Percentiles rank a stretch among this genome's conserved stretches.
These are phyloP conservation scores for Sarcophaga peregrina DNA, from an alignment of 1,140 invertebrate species.

Conservation along the genomic window DNA sequence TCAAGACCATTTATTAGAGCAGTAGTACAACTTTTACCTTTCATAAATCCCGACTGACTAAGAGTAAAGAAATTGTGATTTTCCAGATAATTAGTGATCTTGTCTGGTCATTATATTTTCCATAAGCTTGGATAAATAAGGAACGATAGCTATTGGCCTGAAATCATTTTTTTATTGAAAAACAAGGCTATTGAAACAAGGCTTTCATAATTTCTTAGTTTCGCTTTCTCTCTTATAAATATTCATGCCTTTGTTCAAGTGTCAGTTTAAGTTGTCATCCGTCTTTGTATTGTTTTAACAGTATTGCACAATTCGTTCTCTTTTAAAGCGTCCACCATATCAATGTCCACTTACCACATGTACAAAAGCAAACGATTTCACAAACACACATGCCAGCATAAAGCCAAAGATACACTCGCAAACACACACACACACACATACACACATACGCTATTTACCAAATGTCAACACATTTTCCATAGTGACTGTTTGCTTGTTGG, in stretches of 20 bases:
- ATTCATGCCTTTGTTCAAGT: slow-evolving; percentile 8
- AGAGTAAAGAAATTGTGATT: too few relatives aligned
- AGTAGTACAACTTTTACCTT: too few relatives aligned
- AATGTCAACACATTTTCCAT: slow-evolving; percentile 25
- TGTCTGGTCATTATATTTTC: too few relatives aligned
- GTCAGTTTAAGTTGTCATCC: slow-evolving; percentile 21
- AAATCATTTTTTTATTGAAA: too few relatives aligned
- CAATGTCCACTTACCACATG: not conserved
- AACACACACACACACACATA: not conserved
- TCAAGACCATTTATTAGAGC: too few relatives aligned
- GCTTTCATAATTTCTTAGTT: not conserved
- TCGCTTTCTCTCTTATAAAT: not conserved
- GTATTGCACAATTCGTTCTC: not conserved
- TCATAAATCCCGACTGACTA: too few relatives aligned
- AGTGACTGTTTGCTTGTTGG: not conserved
- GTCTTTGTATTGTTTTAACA: slow-evolving; percentile 14
- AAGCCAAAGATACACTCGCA: not conserved
- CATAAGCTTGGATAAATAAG: too few relatives aligned
- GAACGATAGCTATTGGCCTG: too few relatives aligned
- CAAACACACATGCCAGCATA: not conserved
- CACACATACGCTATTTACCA: slow-evolving; percentile 2
- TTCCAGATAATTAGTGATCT: too few relatives aligned
- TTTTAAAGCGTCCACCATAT: not conserved
- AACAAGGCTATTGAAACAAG: too few relatives aligned
- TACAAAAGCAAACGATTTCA: not conserved